A percentile compares a stretch with the other conserved stretches of the same genome.
These are phyloP conservation scores for Novumbra hubbsi DNA, from an alignment of 2,797 vertebrate genomes.

Conservation along the genomic window DNA sequence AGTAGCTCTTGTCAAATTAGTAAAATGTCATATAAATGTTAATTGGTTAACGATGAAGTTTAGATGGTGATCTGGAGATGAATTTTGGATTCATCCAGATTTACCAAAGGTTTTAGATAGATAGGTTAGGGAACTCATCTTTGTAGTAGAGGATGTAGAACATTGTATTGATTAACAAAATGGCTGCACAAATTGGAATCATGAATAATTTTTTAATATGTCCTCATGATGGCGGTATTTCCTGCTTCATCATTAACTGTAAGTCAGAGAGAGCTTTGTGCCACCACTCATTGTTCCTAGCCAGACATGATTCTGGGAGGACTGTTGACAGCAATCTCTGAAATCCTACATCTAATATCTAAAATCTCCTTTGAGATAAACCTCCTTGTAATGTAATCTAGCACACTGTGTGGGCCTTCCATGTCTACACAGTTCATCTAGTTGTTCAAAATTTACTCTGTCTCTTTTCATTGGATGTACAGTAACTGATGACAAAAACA, in stretches of 20 bases:
- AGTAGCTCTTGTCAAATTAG: too few relatives aligned
- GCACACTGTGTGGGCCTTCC: not conserved
- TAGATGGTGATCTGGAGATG: too few relatives aligned
- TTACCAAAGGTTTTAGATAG: too few relatives aligned
- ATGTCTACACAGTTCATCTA: not conserved
- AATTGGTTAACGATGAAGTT: too few relatives aligned
- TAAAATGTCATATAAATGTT: too few relatives aligned
- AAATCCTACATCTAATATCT: not conserved
- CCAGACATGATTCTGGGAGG: not conserved
- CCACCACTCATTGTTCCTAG: not conserved
- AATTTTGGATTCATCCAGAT: not conserved
- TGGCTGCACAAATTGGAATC: slow-evolving; percentile 45
- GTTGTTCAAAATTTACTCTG: not conserved
- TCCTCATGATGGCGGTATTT: slow-evolving; percentile 59
- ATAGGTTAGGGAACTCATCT: not conserved
- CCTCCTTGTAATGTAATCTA: too few relatives aligned
- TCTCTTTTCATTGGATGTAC: not conserved
- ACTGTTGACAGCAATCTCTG: not conserved
- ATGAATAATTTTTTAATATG: not conserved
- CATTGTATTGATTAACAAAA: slow-evolving; percentile 55
- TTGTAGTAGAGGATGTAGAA: not conserved
- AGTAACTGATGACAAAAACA: not conserved
- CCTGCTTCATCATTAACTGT: slow-evolving; percentile 28
- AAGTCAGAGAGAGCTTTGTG: not conserved
- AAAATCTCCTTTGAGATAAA: not conserved